A percentile compares a stretch with the other conserved stretches of the same genome.
Conservation (phyloP, 2,888 invertebrate genomes). For the Xylophagus ater region DNA sequence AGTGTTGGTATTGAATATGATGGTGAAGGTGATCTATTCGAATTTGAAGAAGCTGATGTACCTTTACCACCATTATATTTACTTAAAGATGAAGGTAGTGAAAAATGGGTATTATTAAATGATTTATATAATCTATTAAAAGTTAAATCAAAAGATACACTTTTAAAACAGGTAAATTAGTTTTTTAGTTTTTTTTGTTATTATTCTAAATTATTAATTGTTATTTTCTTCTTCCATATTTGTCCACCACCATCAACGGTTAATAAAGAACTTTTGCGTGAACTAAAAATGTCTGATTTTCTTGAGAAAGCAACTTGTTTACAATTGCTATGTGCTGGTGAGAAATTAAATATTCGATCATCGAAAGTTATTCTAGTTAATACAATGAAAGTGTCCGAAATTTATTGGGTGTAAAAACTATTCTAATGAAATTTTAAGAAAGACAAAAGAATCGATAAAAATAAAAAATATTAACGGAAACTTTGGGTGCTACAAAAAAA, state of each 20-base stretch:
- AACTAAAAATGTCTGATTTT: conserved; percentile 69
- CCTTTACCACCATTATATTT: conserved; percentile 72
- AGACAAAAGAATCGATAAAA: too few relatives aligned
- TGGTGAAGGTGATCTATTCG: conserved; percentile 49
- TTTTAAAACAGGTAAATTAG: conserved; percentile 51
- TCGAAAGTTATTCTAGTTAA: conserved; percentile 72
- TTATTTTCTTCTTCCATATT: conserved; percentile 25
- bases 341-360: conserved; percentile 66
- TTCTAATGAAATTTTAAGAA: conserved; percentile 52
- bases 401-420: conserved; percentile 69
- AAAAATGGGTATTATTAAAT: conserved; percentile 70
- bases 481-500: too few relatives aligned
- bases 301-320: conserved; percentile 69
- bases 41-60: conserved; percentile 70
- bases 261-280: conserved; percentile 43
- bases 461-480: too few relatives aligned
- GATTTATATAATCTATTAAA: conserved; percentile 66
- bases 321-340: conserved; percentile 64
- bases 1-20: conserved; percentile 26
- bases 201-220: background rate
- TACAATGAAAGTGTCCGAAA: conserved; percentile 75
- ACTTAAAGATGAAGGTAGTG: conserved; percentile 52
- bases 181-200: background rate
- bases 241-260: conserved; percentile 29
- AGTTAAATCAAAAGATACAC: conserved; percentile 70